Conservation (phyloP, 2,113 vertebrate species). For the Oreochromis tanganicae region DNA sequence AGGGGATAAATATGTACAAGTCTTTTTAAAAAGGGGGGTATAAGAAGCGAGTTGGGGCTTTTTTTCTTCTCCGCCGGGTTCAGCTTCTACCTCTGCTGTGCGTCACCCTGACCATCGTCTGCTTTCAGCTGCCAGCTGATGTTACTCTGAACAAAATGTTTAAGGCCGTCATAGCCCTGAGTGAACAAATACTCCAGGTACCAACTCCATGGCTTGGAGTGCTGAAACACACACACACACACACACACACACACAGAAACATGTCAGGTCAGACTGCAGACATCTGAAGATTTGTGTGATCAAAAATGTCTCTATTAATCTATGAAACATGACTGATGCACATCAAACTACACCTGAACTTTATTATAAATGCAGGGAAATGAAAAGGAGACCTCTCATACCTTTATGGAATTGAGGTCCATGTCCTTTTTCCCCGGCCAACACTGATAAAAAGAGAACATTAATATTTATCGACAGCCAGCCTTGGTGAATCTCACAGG, state of each 20-base stretch:
- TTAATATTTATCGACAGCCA: conserved; percentile 46
- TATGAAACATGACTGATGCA: background rate
- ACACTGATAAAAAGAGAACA: conserved; percentile 70
- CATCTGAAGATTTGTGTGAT: background rate
- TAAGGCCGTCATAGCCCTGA: conserved; percentile 81
- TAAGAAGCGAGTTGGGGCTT: background rate
- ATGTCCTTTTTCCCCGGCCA: conserved; percentile 69
- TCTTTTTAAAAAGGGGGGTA: background rate
- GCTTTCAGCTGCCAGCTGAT: conserved; percentile 40
- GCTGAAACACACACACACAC: conserved; percentile 29
- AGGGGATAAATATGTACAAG: conserved; percentile 54
- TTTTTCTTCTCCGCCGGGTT: background rate
- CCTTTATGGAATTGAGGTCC: conserved; percentile 81
- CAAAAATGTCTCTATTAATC: background rate
- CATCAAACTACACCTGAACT: conserved; percentile 1
- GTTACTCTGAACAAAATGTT: conserved; percentile 80
- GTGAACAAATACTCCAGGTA: conserved; percentile 85
- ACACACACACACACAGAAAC: background rate
- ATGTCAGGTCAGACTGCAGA: background rate
- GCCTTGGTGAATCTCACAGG: conserved; percentile 13
- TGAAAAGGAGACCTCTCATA: conserved; percentile 51
- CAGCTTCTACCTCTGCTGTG: background rate
- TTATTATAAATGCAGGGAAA: background rate
- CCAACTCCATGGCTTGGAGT: conserved; percentile 81
- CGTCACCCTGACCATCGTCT: background rate